Evolutionary conservation across 2,113 vertebrate genomes (phyloP).

Genomic region (Nymphicus hollandicus): DNA sequence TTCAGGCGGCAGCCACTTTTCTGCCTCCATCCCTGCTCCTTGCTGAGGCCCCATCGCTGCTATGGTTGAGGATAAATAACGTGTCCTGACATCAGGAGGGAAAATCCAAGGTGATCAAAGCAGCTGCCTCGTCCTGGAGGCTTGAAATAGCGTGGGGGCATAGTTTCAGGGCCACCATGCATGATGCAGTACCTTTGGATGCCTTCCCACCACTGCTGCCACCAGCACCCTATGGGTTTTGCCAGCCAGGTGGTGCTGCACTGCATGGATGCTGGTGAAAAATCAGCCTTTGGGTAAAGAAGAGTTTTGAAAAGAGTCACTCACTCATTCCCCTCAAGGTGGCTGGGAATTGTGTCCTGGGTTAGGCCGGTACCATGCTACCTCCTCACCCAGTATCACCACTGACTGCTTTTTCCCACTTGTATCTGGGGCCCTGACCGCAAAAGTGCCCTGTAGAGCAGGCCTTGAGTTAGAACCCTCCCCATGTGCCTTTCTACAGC

Average conservation of each 20-base stretch:
- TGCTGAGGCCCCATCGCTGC: rapidly evolving
- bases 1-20: background rate
- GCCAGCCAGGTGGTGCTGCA: background rate
- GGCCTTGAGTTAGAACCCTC: background rate
- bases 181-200: background rate
- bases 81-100: background rate
- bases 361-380: background rate
- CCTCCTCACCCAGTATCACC: background rate
- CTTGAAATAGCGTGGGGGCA: rapidly evolving
- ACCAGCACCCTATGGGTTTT: background rate
- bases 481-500: background rate
- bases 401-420: background rate
- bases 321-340: rapidly evolving
- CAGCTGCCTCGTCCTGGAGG: background rate
- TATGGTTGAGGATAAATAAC: background rate
- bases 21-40: background rate
- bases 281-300: background rate
- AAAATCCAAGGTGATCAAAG: background rate
- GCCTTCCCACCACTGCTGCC: background rate
- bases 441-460: background rate
- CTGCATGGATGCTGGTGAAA: background rate
- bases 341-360: rapidly evolving
- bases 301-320: background rate
- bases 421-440: background rate
- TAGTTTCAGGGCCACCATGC: too few species aligned